phyloP scores from a whole-genome alignment of 1,140 invertebrate species.

The Trialeurodes vaporariorum region DNA sequence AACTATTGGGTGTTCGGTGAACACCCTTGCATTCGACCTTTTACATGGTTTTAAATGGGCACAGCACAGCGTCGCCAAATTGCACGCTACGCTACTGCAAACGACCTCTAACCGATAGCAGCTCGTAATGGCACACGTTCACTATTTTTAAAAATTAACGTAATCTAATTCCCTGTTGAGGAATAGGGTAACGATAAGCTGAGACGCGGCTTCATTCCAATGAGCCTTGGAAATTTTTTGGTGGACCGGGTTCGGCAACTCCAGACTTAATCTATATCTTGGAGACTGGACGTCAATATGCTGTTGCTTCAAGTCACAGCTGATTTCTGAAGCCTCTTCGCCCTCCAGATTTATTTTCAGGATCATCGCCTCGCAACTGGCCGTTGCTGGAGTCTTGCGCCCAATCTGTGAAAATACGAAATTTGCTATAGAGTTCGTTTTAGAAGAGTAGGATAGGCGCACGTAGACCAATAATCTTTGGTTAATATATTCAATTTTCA shows the following conservation, averaged over 20 bases:
- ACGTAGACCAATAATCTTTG: too few relatives aligned
- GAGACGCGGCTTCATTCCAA: slow-evolving; percentile 56
- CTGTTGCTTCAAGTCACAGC: slow-evolving; percentile 55
- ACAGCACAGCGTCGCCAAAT: too few relatives aligned
- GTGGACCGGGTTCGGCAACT: slow-evolving; percentile 65
- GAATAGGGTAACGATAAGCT: slow-evolving; percentile 33
- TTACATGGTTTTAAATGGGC: too few relatives aligned
- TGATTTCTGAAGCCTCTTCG: slow-evolving; percentile 50
- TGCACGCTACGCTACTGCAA: too few relatives aligned
- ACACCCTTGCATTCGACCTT: too few relatives aligned
- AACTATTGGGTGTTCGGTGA: too few relatives aligned
- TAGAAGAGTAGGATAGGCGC: too few relatives aligned
- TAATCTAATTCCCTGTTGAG: slow-evolving; percentile 23
- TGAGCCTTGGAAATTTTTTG: slow-evolving; percentile 64
- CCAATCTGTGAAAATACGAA: slow-evolving; percentile 75
- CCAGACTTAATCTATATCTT: slow-evolving; percentile 54
- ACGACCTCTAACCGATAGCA: too few relatives aligned
- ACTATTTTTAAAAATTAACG: slow-evolving; percentile 23
- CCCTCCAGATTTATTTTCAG: slow-evolving; percentile 58
- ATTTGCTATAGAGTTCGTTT: too few relatives aligned
- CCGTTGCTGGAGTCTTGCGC: slow-evolving; percentile 62
- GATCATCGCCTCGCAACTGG: slow-evolving; percentile 77
- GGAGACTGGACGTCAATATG: slow-evolving; percentile 50
- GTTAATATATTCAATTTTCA: too few relatives aligned
- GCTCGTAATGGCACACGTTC: too few relatives aligned